Conservation (phyloP, 1,140 invertebrate genomes). For the Limonius californicus region DNA sequence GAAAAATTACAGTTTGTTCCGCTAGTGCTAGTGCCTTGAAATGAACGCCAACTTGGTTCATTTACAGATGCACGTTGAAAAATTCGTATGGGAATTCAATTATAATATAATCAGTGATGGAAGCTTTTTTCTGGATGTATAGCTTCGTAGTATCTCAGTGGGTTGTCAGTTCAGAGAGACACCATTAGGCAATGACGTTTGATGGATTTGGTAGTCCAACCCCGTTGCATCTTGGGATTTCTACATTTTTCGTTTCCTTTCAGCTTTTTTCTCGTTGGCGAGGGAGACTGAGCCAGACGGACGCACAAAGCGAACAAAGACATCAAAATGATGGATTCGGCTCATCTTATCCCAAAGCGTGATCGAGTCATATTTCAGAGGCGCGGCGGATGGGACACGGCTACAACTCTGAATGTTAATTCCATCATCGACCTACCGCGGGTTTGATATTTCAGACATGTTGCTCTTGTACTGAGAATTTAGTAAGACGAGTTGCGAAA, state of each 20-base stretch:
- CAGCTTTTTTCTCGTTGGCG: slow-evolving; percentile 32
- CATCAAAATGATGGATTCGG: slow-evolving; percentile 50
- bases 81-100: background rate
- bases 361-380: slow-evolving; percentile 49
- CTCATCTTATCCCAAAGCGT: slow-evolving; percentile 48
- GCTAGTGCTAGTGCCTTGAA: too few species aligned
- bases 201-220: slow-evolving; percentile 36
- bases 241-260: slow-evolving; percentile 40
- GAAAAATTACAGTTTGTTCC: too few species aligned
- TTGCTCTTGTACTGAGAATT: slow-evolving; percentile 25
- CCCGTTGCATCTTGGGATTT: slow-evolving; percentile 32
- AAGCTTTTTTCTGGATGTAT: slow-evolving; percentile 1
- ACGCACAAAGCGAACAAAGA: slow-evolving; percentile 45
- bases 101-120: background rate
- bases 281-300: slow-evolving; percentile 27
- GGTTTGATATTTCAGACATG: slow-evolving; percentile 39
- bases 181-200: slow-evolving; percentile 38
- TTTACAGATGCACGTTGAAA: too few species aligned
- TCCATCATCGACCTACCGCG: slow-evolving; percentile 39
- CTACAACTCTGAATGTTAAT: slow-evolving; percentile 48
- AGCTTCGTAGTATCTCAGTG: slow-evolving; percentile 26
- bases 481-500: slow-evolving; percentile 11
- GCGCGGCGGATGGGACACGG: slow-evolving; percentile 33
- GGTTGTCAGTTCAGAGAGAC: slow-evolving; percentile 29
- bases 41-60: too few species aligned